These are phyloP conservation scores for Aselliscus stoliczkanus DNA, from an alignment of 2,797 vertebrate species.

Conservation along the genomic window DNA sequence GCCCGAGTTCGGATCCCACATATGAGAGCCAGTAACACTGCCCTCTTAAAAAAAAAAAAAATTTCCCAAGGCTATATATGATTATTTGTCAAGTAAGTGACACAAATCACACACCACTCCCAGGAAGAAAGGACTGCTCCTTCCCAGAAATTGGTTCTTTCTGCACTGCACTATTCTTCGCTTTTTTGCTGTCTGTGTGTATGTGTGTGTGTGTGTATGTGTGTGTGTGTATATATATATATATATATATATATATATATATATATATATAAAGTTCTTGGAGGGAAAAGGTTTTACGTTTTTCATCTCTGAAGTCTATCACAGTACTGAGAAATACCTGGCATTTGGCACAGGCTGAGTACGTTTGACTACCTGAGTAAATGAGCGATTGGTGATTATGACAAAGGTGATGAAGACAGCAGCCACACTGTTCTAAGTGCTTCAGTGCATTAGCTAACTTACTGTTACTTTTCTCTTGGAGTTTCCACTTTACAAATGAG, in stretches of 20 bases:
- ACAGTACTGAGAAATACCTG: neutral
- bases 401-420: neutral
- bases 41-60: too few species aligned
- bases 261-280: neutral
- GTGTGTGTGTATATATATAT: too few species aligned
- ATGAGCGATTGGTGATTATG: neutral
- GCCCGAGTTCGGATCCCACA: too few species aligned
- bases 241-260: too few species aligned
- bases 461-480: neutral
- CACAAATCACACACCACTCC: neutral
- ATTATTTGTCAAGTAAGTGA: neutral
- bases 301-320: neutral
- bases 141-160: neutral
- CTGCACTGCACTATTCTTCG: neutral
- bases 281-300: neutral
- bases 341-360: neutral
- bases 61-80: neutral
- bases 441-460: neutral
- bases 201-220: too few species aligned
- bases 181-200: neutral
- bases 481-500: neutral
- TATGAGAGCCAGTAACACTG: too few species aligned
- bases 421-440: neutral
- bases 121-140: neutral
- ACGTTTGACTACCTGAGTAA: neutral